These are phyloP conservation scores for Drosophila arawakana DNA, from an alignment of 1,140 invertebrate genomes.

Conservation along the genomic window DNA sequence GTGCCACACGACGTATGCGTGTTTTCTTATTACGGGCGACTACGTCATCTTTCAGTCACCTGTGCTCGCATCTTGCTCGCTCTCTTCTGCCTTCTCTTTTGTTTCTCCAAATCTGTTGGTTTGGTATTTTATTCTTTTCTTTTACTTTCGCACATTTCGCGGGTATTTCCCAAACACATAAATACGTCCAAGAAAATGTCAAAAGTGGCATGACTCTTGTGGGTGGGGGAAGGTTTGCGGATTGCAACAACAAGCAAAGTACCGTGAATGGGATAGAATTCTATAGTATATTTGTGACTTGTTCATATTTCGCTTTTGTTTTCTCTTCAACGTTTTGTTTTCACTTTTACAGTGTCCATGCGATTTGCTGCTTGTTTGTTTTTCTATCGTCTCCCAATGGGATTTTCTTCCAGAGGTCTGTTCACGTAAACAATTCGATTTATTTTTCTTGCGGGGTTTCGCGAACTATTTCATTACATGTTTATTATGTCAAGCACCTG, in stretches of 20 bases:
- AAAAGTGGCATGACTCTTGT: constrained; percentile 53
- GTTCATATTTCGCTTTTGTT: constrained; percentile 44
- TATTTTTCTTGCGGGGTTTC: constrained; percentile 40
- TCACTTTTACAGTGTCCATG: constrained; percentile 25
- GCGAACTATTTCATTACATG: constrained; percentile 10
- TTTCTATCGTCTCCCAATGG: constrained; percentile 23
- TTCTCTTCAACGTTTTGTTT: constrained; percentile 6
- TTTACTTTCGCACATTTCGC: constrained; percentile 54
- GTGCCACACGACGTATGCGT: constrained; percentile 79
- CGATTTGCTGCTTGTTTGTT: constrained; percentile 41
- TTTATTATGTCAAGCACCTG: not conserved
- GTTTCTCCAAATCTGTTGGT: constrained; percentile 59
- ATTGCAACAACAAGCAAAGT: not conserved
- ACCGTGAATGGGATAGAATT: constrained; percentile 39
- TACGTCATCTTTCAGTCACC: constrained; percentile 76
- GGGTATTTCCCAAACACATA: constrained; percentile 76
- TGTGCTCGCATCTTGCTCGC: constrained; percentile 39
- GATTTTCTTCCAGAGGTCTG: constrained; percentile 19
- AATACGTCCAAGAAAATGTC: constrained; percentile 9
- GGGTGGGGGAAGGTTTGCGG: constrained; percentile 4
- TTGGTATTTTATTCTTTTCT: constrained; percentile 18
- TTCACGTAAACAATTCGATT: constrained; percentile 41
- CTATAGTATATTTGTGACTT: constrained; percentile 26
- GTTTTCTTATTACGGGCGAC: constrained; percentile 69
- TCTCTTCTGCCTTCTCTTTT: constrained; percentile 10